A percentile compares a stretch with the other conserved stretches of the same genome.
Evolutionary conservation across 2,888 invertebrate genomes (phyloP).

Genomic region (Galeruca laticollis): DNA sequence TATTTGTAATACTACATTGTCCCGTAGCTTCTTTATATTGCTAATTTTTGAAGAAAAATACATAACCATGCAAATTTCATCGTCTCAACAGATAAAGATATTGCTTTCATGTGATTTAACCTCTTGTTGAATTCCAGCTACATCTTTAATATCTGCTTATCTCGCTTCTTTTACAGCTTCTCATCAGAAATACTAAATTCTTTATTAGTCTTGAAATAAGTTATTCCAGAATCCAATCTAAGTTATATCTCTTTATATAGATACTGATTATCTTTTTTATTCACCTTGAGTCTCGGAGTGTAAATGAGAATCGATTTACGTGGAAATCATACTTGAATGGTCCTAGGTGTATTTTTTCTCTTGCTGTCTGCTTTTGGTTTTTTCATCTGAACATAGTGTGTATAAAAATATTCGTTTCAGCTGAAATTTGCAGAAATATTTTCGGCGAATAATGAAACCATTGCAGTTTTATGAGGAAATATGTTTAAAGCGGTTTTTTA

Average conservation of each 20-base stretch:
- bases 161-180: neutral
- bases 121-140: too few species aligned
- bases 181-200: neutral
- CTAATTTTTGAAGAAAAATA: too few species aligned
- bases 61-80: too few species aligned
- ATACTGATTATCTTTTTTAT: conserved; percentile 26
- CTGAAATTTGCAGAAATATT: too few species aligned
- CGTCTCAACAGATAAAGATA: too few species aligned
- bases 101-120: too few species aligned
- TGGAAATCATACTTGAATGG: conserved; percentile 19
- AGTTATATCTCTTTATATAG: conserved; percentile 19
- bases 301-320: conserved; percentile 28
- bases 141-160: too few species aligned
- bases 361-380: conserved; percentile 10
- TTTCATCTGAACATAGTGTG: conserved; percentile 16
- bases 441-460: too few species aligned
- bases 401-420: conserved; percentile 9
- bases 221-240: conserved; percentile 18
- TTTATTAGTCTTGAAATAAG: conserved; percentile 5
- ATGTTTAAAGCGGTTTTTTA: too few species aligned
- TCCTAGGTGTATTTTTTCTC: conserved; percentile 10
- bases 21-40: too few species aligned
- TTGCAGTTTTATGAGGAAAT: too few species aligned
- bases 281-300: conserved; percentile 15
- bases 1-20: too few species aligned